Evolutionary conservation across 1,140 invertebrate genomes (phyloP).

Genomic region (Orchesella cincta): DNA sequence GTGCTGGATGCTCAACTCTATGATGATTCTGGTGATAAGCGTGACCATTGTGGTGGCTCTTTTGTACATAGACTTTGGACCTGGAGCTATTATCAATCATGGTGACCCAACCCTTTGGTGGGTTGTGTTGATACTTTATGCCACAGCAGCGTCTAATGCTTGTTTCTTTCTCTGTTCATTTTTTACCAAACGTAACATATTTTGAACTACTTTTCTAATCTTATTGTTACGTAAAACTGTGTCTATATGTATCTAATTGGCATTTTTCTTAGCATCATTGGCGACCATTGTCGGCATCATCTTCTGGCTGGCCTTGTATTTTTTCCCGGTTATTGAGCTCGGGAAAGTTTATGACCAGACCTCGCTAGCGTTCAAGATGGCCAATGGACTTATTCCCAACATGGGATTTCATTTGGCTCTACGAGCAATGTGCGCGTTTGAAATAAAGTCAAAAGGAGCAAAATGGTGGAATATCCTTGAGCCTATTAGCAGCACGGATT

Average conservation of each 20-base stretch:
- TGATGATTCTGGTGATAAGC: conserved; percentile 35
- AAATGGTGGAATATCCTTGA: conserved; percentile 35
- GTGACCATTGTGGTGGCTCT: conserved; percentile 36
- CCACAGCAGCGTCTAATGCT: conserved; percentile 32
- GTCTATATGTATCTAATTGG: too few relatives aligned
- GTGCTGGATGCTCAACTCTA: conserved; percentile 44
- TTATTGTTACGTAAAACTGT: too few relatives aligned
- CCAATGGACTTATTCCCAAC: conserved; percentile 40
- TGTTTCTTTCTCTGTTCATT: conserved; percentile 45
- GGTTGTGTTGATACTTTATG: conserved; percentile 38
- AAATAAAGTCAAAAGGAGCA: conserved; percentile 36
- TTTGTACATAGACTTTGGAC: conserved; percentile 41
- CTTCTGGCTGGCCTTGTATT: conserved; percentile 35
- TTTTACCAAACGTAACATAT: conserved; percentile 45
- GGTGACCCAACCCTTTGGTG: conserved; percentile 40
- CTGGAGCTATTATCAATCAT: conserved; percentile 32
- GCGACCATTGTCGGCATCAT: conserved; percentile 43
- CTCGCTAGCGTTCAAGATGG: too few relatives aligned
- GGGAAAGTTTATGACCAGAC: too few relatives aligned
- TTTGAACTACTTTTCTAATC: too few relatives aligned
- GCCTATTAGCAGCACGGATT: conserved; percentile 10
- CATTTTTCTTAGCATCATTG: conserved; percentile 40
- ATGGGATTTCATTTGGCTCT: conserved; percentile 39
- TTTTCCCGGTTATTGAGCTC: neutral
- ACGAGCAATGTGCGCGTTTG: conserved; percentile 38